Base-by-base conservation (phyloP, 2,888 invertebrate genomes). In the Drosophila emarginata region DNA sequence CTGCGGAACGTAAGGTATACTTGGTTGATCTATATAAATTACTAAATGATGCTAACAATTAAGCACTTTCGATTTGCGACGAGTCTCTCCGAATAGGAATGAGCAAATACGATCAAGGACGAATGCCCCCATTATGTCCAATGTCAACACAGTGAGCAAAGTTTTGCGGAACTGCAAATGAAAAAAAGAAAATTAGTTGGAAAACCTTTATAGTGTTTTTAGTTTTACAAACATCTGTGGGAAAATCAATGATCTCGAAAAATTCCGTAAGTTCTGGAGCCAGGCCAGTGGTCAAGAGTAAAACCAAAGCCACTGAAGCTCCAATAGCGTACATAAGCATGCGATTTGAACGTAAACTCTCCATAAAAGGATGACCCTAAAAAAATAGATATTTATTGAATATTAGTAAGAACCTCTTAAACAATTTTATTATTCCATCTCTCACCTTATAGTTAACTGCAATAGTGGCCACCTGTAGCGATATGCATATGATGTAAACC, bases 321-420 rank as follows among this genome's bases (percentile, higher is more conserved):
- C 97, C 79, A 73, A 99, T 94, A 89, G 98, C 98, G 93, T 97
- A 98, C 88, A 99, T 92, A 75, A 99, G 93, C 3, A 98, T 95
- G 90, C 96, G 96, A 93, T 99, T 99, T 91, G 98, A 97, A 53
- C 93, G 93, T 60, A 99, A 93, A 88, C 98, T 97, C 92, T 99
- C 99, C 99, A 99, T 99, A 90, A 97, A 99, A 2, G 99, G 99
- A 91, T 97, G 96, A 5, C 99, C 99, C 98, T 99, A 91, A 21
- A 12, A 39, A 37, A 56, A 56, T 12, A 23, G 36, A 37, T 7
- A 23, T 15, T n/a, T 14, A 45, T 28, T 18, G 2, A 4, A 9
- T 37, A 11, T 32, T 5, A 5, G 1, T 1, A 23, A 18, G 11
- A 7, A 2, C 51, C 26, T 23, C 12, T 32, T 26, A 12, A 12